A percentile compares a stretch with the other conserved stretches of the same genome.
phyloP scores from a whole-genome alignment of 2,888 invertebrate species.

The Teleiodes luculella region DNA sequence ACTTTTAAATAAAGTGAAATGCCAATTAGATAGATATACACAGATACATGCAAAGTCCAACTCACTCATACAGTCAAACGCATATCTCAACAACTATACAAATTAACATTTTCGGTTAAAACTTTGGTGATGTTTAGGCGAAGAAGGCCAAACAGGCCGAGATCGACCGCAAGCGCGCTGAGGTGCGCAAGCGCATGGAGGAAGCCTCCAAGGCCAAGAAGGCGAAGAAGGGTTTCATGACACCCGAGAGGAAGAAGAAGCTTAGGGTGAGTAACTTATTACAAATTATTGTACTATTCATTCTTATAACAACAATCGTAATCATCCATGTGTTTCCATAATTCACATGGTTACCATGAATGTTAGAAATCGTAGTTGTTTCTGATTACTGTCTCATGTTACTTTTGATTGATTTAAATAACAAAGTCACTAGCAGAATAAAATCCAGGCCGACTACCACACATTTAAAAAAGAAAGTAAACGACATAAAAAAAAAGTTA shows the following conservation, averaged over 20 bases:
- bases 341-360: too few relatives aligned
- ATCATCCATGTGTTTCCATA: neutral
- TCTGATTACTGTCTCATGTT: too few relatives aligned
- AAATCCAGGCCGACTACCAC: too few relatives aligned
- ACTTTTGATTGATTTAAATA: too few relatives aligned
- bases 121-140: conserved; percentile 81
- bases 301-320: too few relatives aligned
- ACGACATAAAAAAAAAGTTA: too few relatives aligned
- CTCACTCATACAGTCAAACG: neutral
- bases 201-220: conserved; percentile 99
- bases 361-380: too few relatives aligned
- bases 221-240: conserved; percentile 99
- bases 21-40: too few relatives aligned
- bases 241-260: conserved; percentile 99
- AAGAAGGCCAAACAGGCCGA: conserved; percentile 98
- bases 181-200: conserved; percentile 99
- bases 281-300: too few relatives aligned
- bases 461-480: too few relatives aligned
- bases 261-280: conserved; percentile 89
- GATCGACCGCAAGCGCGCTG: conserved; percentile 99
- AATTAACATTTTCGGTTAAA: conserved; percentile 45
- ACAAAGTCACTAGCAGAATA: too few relatives aligned
- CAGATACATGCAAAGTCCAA: neutral
- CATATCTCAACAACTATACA: conserved; percentile 11
- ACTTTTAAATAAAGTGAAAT: too few relatives aligned